phyloP scores from a whole-genome alignment of 2,113 vertebrate species.

The Sinocyclocheilus anophthalmus region DNA sequence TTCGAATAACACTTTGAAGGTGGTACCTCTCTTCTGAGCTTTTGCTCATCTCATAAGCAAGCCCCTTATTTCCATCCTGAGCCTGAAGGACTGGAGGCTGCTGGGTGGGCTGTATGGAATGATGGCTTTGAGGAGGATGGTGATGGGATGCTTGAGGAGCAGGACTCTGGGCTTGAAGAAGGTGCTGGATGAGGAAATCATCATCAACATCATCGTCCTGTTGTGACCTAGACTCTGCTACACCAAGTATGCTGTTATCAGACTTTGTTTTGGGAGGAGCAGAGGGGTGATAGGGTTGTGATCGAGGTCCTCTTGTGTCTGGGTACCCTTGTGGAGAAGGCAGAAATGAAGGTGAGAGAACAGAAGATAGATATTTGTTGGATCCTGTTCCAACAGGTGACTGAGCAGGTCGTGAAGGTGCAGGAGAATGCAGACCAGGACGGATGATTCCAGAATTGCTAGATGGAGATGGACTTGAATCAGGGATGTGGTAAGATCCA shows the following conservation, averaged over 20 bases:
- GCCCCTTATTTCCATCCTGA: slow-evolving; percentile 76
- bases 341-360: slow-evolving; percentile 86
- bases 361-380: slow-evolving; percentile 87
- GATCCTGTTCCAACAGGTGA: slow-evolving; percentile 83
- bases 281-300: slow-evolving; percentile 75
- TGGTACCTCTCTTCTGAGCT: slow-evolving; percentile 85
- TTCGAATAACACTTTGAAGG: slow-evolving; percentile 91
- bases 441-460: slow-evolving; percentile 84
- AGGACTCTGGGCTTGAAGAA: slow-evolving; percentile 85
- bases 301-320: slow-evolving; percentile 72
- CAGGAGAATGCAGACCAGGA: slow-evolving; percentile 86
- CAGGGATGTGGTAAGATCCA: slow-evolving; percentile 78
- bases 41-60: slow-evolving; percentile 78
- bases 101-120: slow-evolving; percentile 63
- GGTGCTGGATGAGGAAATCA: slow-evolving; percentile 92
- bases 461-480: slow-evolving; percentile 89
- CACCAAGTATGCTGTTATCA: slow-evolving; percentile 72
- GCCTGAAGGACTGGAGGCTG: slow-evolving; percentile 68
- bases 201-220: slow-evolving; percentile 92
- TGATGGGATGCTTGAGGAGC: slow-evolving; percentile 73
- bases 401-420: slow-evolving; percentile 80
- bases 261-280: slow-evolving; percentile 75
- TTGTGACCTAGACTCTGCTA: slow-evolving; percentile 75
- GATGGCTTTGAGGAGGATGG: slow-evolving; percentile 71
- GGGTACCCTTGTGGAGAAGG: slow-evolving; percentile 80